Evolutionary conservation across 2,113 vertebrate genomes (phyloP).

Genomic region (Rhinolophus ferrumequinum): DNA sequence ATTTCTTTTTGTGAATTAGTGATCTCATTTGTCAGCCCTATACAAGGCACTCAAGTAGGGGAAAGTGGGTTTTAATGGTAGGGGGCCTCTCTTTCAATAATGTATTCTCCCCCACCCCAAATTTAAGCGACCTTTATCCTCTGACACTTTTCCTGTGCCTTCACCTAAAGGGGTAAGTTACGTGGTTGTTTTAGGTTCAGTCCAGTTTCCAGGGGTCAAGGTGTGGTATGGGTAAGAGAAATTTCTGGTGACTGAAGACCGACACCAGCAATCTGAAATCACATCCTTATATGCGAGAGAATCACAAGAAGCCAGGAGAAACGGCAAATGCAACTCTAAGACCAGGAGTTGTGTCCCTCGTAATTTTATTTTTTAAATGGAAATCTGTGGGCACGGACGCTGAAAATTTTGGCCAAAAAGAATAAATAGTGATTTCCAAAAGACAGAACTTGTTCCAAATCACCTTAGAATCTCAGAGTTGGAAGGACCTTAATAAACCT

Average conservation of each 20-base stretch:
- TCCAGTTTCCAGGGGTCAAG: neutral
- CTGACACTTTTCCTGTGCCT: neutral
- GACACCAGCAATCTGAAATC: neutral
- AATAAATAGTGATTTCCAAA: slow-evolving; percentile 31
- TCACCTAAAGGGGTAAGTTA: neutral
- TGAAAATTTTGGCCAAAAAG: neutral
- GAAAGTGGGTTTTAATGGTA: neutral
- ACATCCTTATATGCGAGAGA: neutral
- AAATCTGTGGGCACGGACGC: neutral
- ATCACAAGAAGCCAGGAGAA: neutral
- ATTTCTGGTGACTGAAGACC: neutral
- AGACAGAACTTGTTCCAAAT: neutral
- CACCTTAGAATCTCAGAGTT: neutral
- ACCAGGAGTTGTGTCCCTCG: neutral
- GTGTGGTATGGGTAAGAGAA: neutral
- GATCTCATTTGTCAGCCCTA: neutral
- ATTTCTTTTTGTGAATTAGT: slow-evolving; percentile 34
- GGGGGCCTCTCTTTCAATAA: neutral
- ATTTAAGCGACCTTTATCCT: neutral
- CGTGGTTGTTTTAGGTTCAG: neutral
- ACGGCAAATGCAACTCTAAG: neutral
- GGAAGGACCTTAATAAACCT: neutral
- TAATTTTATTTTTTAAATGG: neutral
- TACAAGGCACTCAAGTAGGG: neutral
- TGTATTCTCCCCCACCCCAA: neutral